Percentiles rank a stretch among this genome's conserved stretches.
phyloP scores from a whole-genome alignment of 2,113 vertebrate species.

The Peromyscus californicus region DNA sequence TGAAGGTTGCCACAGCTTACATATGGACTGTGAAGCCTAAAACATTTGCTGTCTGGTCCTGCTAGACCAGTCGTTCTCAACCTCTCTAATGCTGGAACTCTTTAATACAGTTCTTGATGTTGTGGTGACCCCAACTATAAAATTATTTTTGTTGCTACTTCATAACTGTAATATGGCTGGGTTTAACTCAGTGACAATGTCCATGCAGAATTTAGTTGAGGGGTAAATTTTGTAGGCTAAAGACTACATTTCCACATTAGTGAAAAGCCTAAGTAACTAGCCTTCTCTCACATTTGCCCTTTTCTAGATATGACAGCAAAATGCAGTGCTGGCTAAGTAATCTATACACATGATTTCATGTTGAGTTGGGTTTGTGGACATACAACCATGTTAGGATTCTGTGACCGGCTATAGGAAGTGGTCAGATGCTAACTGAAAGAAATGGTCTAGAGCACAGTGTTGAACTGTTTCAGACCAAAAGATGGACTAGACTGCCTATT shows the following conservation, averaged over 20 bases:
- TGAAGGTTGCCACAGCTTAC: conserved; percentile 39
- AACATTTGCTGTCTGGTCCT: conserved; percentile 18
- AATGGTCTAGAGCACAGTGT: not conserved
- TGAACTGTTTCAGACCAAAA: conserved; percentile 34
- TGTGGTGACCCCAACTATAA: not conserved
- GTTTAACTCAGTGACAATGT: conserved; percentile 20
- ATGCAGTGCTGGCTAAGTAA: conserved; percentile 25
- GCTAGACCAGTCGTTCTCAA: not conserved
- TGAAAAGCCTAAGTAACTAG: conserved; percentile 40
- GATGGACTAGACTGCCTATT: not conserved
- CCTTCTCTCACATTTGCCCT: not conserved
- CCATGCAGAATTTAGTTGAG: conserved; percentile 34
- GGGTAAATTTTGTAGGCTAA: conserved; percentile 34
- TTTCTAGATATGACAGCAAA: conserved; percentile 48
- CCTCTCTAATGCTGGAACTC: not conserved
- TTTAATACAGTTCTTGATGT: not conserved
- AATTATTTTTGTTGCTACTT: not conserved
- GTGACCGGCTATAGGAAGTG: conserved; percentile 22
- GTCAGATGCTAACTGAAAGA: conserved; percentile 47
- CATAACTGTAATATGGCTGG: not conserved
- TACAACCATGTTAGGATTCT: conserved; percentile 34
- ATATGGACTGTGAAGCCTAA: not conserved
- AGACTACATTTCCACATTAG: conserved; percentile 51
- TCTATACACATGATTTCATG: conserved; percentile 20
- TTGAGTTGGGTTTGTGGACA: conserved; percentile 23